Conservation (phyloP, 2,113 vertebrate genomes). For the Leucoraja erinaceus region DNA sequence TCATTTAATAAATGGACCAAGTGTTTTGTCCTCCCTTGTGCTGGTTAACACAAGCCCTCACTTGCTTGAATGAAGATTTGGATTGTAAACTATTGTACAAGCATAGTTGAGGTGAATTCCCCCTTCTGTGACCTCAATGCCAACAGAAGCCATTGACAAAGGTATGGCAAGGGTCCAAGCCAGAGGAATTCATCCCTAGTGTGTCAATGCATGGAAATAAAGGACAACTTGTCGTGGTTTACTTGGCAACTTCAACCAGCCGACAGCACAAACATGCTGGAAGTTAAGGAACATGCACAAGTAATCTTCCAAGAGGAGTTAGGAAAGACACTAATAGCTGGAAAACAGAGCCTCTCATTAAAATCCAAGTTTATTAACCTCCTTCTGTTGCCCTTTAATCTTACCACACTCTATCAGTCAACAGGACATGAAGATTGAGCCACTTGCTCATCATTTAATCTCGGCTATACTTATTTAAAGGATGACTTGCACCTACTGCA, state of each 20-base stretch:
- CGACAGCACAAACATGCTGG: neutral
- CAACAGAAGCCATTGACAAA: neutral
- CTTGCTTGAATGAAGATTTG: neutral
- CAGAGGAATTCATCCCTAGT: neutral
- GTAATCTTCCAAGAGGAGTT: neutral
- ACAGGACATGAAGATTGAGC: neutral
- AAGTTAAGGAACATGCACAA: neutral
- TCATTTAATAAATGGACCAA: neutral
- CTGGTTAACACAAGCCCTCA: neutral
- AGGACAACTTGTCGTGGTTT: neutral
- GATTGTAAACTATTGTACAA: neutral
- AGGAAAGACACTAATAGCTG: neutral
- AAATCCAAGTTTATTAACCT: constrained; percentile 15
- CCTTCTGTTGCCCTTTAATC: neutral
- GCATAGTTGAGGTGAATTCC: neutral
- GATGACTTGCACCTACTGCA: neutral
- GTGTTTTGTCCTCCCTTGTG: neutral
- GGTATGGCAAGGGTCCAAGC: neutral
- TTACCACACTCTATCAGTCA: neutral
- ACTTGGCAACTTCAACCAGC: neutral
- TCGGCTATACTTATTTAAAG: neutral
- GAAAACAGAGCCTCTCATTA: neutral
- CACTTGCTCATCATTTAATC: neutral
- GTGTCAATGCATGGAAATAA: neutral
- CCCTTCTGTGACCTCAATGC: neutral